These are phyloP conservation scores for Styela clava DNA, from an alignment of 23 tunicate species.

Conservation along the genomic window DNA sequence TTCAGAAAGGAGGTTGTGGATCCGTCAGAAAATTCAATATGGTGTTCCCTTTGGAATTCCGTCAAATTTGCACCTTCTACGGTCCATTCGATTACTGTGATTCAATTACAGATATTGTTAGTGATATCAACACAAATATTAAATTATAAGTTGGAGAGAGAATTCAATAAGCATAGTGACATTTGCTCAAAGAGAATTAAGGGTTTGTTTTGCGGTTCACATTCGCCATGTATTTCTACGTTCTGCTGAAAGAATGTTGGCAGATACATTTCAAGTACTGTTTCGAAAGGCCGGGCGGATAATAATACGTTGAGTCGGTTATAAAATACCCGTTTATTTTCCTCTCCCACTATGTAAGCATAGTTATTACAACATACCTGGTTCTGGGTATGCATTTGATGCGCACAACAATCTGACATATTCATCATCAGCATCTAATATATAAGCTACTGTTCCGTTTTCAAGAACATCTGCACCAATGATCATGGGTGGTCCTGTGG, in stretches of 20 bases:
- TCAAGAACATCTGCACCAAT: not conserved
- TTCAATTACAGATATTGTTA: not conserved
- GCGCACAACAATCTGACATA: slow-evolving; percentile 18
- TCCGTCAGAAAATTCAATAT: not conserved
- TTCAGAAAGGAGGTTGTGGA: slow-evolving; percentile 5
- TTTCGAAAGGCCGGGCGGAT: too few relatives aligned
- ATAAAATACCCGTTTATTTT: too few relatives aligned
- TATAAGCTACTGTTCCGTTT: slow-evolving; percentile 25
- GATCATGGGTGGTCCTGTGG: slow-evolving; percentile 31
- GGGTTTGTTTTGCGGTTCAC: too few relatives aligned
- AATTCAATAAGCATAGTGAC: too few relatives aligned
- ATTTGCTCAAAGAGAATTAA: too few relatives aligned
- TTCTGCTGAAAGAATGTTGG: too few relatives aligned
- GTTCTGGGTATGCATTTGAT: slow-evolving; percentile 32
- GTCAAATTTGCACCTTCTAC: slow-evolving; percentile 31
- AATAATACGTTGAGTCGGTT: too few relatives aligned
- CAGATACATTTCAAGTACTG: too few relatives aligned
- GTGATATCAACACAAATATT: too few relatives aligned
- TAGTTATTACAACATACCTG: slow-evolving; percentile 43
- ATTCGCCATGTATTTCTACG: too few relatives aligned
- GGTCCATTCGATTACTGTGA: slow-evolving; percentile 34
- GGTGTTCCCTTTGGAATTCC: not conserved
- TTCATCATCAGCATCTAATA: not conserved
- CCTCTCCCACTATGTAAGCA: too few relatives aligned
- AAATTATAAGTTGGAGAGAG: too few relatives aligned